Evolutionary conservation across 2,797 vertebrate species (phyloP).

Genomic region (Arctocebus calabarensis): DNA sequence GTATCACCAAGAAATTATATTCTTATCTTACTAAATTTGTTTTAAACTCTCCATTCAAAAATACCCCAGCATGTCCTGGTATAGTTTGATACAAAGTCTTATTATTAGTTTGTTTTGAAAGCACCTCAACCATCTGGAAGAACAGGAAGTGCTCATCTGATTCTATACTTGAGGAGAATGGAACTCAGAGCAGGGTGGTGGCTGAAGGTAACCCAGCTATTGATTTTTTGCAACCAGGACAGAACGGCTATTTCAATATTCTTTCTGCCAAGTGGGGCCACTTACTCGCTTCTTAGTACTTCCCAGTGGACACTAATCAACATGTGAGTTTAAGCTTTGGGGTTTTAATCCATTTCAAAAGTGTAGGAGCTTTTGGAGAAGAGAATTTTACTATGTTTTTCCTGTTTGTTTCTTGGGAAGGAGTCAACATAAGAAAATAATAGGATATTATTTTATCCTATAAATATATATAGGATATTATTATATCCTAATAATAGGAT

Average conservation of each 20-base stretch:
- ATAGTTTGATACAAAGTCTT: not conserved
- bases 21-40: slow-evolving; percentile 48
- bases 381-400: not conserved
- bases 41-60: slow-evolving; percentile 54
- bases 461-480: no score
- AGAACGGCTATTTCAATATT: not conserved
- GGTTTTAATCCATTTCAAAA: slow-evolving; percentile 12
- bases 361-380: not conserved
- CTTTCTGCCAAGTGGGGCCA: not conserved
- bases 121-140: not conserved
- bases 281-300: not conserved
- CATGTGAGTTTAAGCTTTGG: not conserved
- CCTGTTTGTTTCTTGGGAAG: not conserved
- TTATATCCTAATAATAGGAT: no score
- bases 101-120: slow-evolving; percentile 39
- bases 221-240: not conserved
- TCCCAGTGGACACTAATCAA: not conserved
- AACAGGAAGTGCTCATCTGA: not conserved
- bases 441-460: no score
- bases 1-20: slow-evolving; percentile 24
- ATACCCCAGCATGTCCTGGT: not conserved
- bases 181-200: not conserved
- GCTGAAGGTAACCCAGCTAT: not conserved
- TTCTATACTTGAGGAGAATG: slow-evolving; percentile 25
- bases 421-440: not conserved